These are phyloP conservation scores for Chrysomallon squamiferum DNA, from an alignment of 1,140 invertebrate genomes.

Conservation along the genomic window DNA sequence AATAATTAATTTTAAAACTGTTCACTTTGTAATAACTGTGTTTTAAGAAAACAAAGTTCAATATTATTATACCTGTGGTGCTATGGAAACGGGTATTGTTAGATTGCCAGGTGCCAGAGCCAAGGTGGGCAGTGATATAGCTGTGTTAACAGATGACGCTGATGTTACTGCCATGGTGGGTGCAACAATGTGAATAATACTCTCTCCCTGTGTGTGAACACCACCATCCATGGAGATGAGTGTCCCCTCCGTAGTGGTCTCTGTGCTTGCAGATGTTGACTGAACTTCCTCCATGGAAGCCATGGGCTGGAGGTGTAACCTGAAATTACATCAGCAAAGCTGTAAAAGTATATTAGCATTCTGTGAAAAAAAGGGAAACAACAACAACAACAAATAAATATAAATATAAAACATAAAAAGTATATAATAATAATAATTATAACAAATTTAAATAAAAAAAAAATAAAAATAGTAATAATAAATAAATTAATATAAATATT, in stretches of 20 bases:
- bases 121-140: neutral
- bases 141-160: slow-evolving; percentile 2
- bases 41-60: too few relatives aligned
- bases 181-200: slow-evolving; percentile 42
- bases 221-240: slow-evolving; percentile 33
- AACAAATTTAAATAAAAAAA: too few relatives aligned
- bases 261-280: neutral
- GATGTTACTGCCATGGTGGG: slow-evolving; percentile 9
- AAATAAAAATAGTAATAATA: too few relatives aligned
- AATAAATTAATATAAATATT: too few relatives aligned
- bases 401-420: too few relatives aligned
- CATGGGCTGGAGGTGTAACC: neutral
- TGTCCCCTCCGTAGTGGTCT: slow-evolving; percentile 1
- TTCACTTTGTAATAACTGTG: too few relatives aligned
- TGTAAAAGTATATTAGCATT: too few relatives aligned
- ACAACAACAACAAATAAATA: too few relatives aligned
- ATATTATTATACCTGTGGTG: neutral
- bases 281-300: slow-evolving; percentile 19
- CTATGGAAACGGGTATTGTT: slow-evolving; percentile 2
- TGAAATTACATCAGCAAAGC: too few relatives aligned
- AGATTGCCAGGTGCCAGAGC: slow-evolving; percentile 15
- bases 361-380: too few relatives aligned
- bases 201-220: slow-evolving; percentile 23
- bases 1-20: too few relatives aligned
- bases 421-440: too few relatives aligned